A percentile compares a stretch with the other conserved stretches of the same genome.
Evolutionary conservation across 2,888 invertebrate species (phyloP).

Genomic region (Leucozona laternaria): DNA sequence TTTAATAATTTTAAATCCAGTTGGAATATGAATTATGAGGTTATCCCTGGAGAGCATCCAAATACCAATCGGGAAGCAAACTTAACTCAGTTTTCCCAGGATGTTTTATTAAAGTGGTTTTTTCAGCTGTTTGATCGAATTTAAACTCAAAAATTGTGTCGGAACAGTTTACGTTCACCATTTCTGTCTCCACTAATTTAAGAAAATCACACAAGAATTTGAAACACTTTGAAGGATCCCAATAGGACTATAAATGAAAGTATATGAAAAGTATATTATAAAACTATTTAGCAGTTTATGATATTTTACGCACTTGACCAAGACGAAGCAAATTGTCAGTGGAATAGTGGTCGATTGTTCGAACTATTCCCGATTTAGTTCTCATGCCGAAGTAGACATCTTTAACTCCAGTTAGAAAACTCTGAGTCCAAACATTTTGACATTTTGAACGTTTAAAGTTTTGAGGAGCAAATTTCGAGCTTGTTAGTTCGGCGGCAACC

Average conservation of each 20-base stretch:
- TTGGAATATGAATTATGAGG: neutral
- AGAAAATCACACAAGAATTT: slow-evolving; percentile 88
- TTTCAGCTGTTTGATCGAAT: slow-evolving; percentile 58
- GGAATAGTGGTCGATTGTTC: slow-evolving; percentile 84
- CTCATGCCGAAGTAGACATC: slow-evolving; percentile 88
- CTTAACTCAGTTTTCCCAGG: slow-evolving; percentile 49
- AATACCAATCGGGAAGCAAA: slow-evolving; percentile 77
- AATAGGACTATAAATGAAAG: slow-evolving; percentile 80
- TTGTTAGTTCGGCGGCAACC: slow-evolving; percentile 85
- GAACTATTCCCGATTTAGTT: slow-evolving; percentile 87
- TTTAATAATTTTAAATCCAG: neutral
- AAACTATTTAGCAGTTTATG: neutral
- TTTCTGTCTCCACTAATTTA: slow-evolving; percentile 84
- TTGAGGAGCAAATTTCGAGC: slow-evolving; percentile 84
- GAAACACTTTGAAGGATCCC: slow-evolving; percentile 86
- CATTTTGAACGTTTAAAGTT: slow-evolving; percentile 85
- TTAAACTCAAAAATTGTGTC: slow-evolving; percentile 75
- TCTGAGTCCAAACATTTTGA: slow-evolving; percentile 91
- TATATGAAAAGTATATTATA: neutral
- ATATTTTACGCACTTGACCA: slow-evolving; percentile 77
- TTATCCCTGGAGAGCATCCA: slow-evolving; percentile 1
- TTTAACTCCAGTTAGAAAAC: slow-evolving; percentile 88
- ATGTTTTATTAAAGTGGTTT: slow-evolving; percentile 15
- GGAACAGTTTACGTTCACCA: slow-evolving; percentile 76
- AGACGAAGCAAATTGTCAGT: slow-evolving; percentile 85